These are phyloP conservation scores for Himalopsyche kuldschensis DNA, from an alignment of 2,888 invertebrate species.

Conservation along the genomic window DNA sequence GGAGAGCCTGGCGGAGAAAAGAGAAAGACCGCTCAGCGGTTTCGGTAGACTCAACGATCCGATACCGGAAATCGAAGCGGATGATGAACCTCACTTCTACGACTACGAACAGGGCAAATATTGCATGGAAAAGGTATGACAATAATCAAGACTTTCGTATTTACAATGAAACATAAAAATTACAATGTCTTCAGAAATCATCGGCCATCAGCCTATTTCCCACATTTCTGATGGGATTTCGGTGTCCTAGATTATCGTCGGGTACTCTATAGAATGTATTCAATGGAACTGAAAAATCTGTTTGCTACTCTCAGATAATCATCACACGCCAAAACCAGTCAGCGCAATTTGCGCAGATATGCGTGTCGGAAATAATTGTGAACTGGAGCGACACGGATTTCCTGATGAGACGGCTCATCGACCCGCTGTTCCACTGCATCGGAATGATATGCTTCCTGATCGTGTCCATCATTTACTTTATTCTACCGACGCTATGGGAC, in stretches of 20 bases:
- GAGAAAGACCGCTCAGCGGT: background rate
- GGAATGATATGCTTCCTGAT: slow-evolving; percentile 70
- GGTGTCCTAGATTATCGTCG: too few relatives aligned
- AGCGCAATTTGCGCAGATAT: slow-evolving; percentile 72
- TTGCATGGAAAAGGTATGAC: slow-evolving; percentile 75
- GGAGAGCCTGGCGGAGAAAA: slow-evolving; percentile 46
- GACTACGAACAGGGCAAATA: slow-evolving; percentile 77
- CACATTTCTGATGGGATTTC: too few relatives aligned
- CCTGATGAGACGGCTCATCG: slow-evolving; percentile 72
- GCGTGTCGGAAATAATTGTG: slow-evolving; percentile 70
- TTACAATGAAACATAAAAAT: too few relatives aligned
- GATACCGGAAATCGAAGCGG: slow-evolving; percentile 49
- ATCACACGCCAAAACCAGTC: slow-evolving; percentile 57
- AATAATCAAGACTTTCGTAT: slow-evolving; percentile 7
- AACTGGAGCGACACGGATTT: slow-evolving; percentile 75
- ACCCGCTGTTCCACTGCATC: slow-evolving; percentile 75
- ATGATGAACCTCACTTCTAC: slow-evolving; percentile 62
- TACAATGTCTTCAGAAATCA: too few relatives aligned
- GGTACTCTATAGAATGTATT: too few relatives aligned
- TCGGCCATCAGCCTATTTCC: too few relatives aligned
- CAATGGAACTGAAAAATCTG: too few relatives aligned
- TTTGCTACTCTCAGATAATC: slow-evolving; percentile 52
- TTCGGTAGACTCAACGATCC: slow-evolving; percentile 46
- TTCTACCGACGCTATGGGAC: slow-evolving; percentile 79
- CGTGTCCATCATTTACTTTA: slow-evolving; percentile 79